These are phyloP conservation scores for Eupithecia abbreviata DNA, from an alignment of 2,888 invertebrate species.

Conservation along the genomic window DNA sequence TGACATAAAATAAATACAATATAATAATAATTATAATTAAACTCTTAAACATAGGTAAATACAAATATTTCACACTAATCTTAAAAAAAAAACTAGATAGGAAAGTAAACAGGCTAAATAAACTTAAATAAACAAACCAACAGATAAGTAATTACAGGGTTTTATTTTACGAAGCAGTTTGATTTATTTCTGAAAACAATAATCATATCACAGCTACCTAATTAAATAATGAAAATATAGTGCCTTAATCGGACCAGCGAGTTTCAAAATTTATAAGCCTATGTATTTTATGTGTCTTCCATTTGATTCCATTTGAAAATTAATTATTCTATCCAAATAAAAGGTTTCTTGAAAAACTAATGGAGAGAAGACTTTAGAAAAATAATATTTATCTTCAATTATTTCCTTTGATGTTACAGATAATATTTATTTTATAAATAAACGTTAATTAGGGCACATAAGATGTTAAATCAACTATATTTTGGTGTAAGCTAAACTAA, in stretches of 20 bases:
- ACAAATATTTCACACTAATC: conserved; percentile 60
- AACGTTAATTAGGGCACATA: conserved; percentile 59
- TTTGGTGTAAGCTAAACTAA: conserved; percentile 81
- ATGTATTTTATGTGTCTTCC: background rate
- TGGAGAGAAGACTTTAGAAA: conserved; percentile 4
- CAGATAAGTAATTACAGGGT: conserved; percentile 9
- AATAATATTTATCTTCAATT: conserved; percentile 46
- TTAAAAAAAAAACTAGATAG: conserved; percentile 75
- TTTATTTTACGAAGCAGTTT: conserved; percentile 52
- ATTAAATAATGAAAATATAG: conserved; percentile 47
- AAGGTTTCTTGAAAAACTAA: background rate
- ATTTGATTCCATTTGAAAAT: conserved; percentile 34
- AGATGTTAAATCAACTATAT: conserved; percentile 64
- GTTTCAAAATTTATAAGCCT: background rate
- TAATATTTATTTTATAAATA: conserved; percentile 48
- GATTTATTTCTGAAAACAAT: conserved; percentile 57
- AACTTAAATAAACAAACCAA: conserved; percentile 19
- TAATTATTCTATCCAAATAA: conserved; percentile 52
- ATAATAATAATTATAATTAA: conserved; percentile 55
- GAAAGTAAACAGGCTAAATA: conserved; percentile 51
- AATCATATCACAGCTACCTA: conserved; percentile 80
- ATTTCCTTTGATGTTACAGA: conserved; percentile 48
- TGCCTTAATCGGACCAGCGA: background rate
- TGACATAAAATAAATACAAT: conserved; percentile 68
- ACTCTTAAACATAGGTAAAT: conserved; percentile 57